A percentile compares a stretch with the other conserved stretches of the same genome.
These are phyloP conservation scores for Takifugu flavidus DNA, from an alignment of 2,113 vertebrate species.

Conservation along the genomic window DNA sequence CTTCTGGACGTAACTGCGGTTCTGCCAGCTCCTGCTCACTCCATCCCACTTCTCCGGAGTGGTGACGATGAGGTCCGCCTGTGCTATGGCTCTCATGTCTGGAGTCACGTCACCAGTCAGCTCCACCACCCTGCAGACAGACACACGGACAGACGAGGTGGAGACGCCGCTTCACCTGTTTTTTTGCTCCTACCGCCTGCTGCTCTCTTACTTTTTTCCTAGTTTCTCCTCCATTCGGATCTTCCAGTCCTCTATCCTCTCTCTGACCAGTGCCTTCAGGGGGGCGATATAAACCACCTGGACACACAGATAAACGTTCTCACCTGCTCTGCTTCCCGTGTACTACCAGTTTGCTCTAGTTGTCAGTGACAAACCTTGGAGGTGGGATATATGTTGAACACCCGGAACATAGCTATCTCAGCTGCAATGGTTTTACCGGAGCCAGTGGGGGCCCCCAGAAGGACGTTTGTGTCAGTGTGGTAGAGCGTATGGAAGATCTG, in stretches of 20 bases:
- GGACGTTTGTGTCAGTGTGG: conserved; percentile 92
- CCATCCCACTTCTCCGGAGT: conserved; percentile 99
- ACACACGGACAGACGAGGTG: not conserved
- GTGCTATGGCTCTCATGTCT: conserved; percentile 90
- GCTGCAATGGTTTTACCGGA: conserved; percentile 98
- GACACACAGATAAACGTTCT: not conserved
- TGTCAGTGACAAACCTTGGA: conserved; percentile 79
- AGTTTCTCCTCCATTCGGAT: conserved; percentile 93
- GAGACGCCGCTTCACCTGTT: not conserved
- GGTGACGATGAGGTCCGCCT: conserved; percentile 96
- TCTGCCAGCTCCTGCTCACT: conserved; percentile 97
- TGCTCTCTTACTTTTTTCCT: conserved; percentile 86
- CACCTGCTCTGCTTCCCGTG: too few relatives aligned
- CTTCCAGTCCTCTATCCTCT: conserved; percentile 98
- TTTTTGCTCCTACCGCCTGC: not conserved
- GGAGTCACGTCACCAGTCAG: conserved; percentile 96
- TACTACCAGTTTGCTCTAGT: too few relatives aligned
- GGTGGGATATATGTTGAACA: conserved; percentile 91
- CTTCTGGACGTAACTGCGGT: conserved; percentile 94
- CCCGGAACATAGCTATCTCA: conserved; percentile 94
- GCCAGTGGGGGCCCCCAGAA: conserved; percentile 95
- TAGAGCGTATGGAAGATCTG: conserved; percentile 98
- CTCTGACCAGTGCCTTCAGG: conserved; percentile 92
- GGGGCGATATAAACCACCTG: conserved; percentile 98
- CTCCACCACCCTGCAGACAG: conserved; percentile 85